Percentiles rank a stretch among this genome's conserved stretches.
Conservation (phyloP, 2,888 invertebrate species). For the Standfussiana lucernea region DNA sequence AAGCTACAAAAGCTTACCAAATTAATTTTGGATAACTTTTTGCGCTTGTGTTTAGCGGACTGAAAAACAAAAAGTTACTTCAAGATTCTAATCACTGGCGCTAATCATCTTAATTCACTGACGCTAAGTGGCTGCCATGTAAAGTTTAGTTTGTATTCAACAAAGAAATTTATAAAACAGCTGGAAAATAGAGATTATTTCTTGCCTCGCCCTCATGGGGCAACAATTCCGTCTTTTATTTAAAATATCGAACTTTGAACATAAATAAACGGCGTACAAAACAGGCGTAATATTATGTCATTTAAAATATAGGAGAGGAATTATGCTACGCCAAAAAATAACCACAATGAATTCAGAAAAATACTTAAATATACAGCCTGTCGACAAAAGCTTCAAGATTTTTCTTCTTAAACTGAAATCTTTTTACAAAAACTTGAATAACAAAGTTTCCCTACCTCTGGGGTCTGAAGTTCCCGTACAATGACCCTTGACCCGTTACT, state of each 20-base stretch:
- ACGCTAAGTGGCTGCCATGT: background rate
- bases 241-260: background rate
- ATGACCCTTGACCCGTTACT: slow-evolving; percentile 12
- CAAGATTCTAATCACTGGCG: background rate
- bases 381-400: background rate
- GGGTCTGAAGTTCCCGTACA: slow-evolving; percentile 4
- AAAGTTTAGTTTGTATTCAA: background rate
- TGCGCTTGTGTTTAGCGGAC: background rate
- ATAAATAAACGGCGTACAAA: background rate
- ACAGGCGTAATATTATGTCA: background rate
- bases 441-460: slow-evolving; percentile 26
- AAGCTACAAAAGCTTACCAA: background rate
- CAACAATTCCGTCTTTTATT: background rate
- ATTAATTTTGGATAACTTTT: background rate
- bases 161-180: background rate
- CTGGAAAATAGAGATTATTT: background rate
- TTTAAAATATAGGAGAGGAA: background rate
- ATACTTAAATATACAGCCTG: background rate
- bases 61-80: background rate
- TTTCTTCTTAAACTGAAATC: slow-evolving; percentile 36
- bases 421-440: slow-evolving; percentile 27
- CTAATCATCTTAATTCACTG: background rate
- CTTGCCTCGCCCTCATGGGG: background rate
- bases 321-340: background rate
- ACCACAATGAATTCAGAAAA: background rate